Evolutionary conservation across 2,888 invertebrate genomes (phyloP).

Genomic region (Argyra leucocephala): DNA sequence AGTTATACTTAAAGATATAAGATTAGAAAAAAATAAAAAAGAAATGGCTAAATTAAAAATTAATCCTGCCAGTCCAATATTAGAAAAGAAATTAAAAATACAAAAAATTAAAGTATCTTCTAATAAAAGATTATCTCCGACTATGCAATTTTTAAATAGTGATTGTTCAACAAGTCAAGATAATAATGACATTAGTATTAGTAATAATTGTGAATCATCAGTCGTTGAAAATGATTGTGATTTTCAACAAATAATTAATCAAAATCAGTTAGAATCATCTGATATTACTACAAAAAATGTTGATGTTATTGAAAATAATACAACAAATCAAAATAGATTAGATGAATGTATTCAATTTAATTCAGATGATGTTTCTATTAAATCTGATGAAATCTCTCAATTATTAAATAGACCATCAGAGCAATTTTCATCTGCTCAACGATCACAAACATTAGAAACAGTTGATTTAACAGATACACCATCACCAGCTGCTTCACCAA

Average conservation of each 20-base stretch:
- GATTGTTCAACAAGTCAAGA: not conserved
- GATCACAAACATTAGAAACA: constrained; percentile 29
- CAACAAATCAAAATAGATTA: not conserved
- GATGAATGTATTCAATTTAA: not conserved
- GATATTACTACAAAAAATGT: not conserved
- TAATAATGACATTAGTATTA: not conserved
- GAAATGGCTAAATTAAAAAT: constrained; percentile 35
- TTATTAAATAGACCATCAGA: not conserved
- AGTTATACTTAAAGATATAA: constrained; percentile 42
- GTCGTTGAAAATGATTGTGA: not conserved
- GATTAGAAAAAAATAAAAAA: not conserved
- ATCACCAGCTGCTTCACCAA: constrained; percentile 37
- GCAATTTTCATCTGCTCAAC: not conserved
- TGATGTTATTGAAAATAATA: not conserved
- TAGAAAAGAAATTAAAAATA: not conserved
- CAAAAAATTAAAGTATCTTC: not conserved
- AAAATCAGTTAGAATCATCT: not conserved
- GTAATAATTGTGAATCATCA: not conserved
- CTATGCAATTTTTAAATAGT: not conserved
- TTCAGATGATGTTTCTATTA: not conserved
- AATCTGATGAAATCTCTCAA: not conserved
- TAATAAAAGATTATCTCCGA: not conserved
- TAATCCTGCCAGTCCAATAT: not conserved
- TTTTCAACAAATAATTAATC: not conserved
- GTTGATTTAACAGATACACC: constrained; percentile 40